Conservation (phyloP, 2,113 vertebrate species). For the Sminthopsis crassicaudata region DNA sequence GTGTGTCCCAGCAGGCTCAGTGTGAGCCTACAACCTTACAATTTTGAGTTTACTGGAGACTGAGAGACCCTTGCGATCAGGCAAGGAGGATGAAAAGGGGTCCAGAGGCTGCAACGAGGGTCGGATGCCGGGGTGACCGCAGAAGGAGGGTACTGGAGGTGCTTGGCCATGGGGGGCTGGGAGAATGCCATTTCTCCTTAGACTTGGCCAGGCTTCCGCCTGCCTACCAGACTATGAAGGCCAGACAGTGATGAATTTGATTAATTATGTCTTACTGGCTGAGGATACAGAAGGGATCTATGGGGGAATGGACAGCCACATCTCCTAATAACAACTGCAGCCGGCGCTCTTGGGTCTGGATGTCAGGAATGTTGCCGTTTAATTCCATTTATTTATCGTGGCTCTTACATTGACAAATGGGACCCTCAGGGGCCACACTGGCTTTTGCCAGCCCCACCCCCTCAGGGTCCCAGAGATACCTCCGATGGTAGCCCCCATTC, state of each 20-base stretch:
- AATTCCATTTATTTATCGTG: neutral
- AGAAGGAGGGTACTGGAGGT: neutral
- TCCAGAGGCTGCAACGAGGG: neutral
- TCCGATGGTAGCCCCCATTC: neutral
- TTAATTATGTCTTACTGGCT: neutral
- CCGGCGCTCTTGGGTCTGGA: neutral
- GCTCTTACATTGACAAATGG: neutral
- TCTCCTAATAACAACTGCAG: neutral
- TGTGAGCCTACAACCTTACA: neutral
- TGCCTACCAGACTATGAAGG: neutral
- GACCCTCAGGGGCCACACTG: neutral
- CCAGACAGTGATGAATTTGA: neutral
- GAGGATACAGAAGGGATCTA: neutral
- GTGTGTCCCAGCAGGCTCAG: neutral
- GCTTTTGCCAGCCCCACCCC: neutral
- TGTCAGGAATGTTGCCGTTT: neutral
- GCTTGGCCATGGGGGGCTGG: neutral
- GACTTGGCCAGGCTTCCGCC: neutral
- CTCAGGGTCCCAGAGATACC: neutral
- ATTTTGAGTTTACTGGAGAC: neutral
- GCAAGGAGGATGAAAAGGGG: neutral
- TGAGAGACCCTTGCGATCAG: neutral
- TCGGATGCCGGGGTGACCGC: neutral
- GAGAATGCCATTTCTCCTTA: neutral
- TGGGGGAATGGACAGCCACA: neutral